These are phyloP conservation scores for Silurus asotus DNA, from an alignment of 2,113 vertebrate genomes.

Conservation along the genomic window DNA sequence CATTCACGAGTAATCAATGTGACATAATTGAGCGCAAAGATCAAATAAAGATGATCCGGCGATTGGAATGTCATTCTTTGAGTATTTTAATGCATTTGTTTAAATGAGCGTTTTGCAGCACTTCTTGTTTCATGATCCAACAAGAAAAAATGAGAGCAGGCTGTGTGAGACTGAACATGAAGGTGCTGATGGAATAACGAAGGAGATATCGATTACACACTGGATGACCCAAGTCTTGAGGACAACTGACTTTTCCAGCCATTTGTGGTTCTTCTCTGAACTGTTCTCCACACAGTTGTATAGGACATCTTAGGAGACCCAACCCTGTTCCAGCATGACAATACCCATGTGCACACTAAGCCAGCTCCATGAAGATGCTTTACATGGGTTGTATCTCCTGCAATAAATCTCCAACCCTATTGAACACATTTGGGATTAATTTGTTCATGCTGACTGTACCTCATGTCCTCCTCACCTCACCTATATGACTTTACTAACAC, in stretches of 20 bases:
- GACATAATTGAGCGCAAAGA: constrained; percentile 23
- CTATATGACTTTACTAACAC: not conserved
- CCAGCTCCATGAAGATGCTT: not conserved
- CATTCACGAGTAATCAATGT: constrained; percentile 19
- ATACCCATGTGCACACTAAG: not conserved
- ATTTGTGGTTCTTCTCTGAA: too few species aligned
- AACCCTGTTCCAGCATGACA: too few species aligned
- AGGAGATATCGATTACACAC: not conserved
- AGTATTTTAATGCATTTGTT: not conserved
- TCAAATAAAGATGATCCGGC: constrained; percentile 3
- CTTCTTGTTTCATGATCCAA: constrained; percentile 23
- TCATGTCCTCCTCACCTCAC: too few species aligned
- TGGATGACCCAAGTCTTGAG: too few species aligned
- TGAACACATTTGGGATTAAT: not conserved
- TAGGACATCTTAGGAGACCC: too few species aligned
- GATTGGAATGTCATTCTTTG: not conserved
- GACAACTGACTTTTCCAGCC: too few species aligned
- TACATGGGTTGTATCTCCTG: too few species aligned
- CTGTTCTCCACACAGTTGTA: too few species aligned
- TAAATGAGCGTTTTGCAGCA: not conserved
- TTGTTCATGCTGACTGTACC: not conserved
- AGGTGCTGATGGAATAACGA: not conserved
- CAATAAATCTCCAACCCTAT: not conserved
- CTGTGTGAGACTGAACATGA: not conserved
- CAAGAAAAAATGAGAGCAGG: not conserved